phyloP scores from a whole-genome alignment of 2,888 invertebrate genomes.

The Branchipolynoe longqiensis region DNA sequence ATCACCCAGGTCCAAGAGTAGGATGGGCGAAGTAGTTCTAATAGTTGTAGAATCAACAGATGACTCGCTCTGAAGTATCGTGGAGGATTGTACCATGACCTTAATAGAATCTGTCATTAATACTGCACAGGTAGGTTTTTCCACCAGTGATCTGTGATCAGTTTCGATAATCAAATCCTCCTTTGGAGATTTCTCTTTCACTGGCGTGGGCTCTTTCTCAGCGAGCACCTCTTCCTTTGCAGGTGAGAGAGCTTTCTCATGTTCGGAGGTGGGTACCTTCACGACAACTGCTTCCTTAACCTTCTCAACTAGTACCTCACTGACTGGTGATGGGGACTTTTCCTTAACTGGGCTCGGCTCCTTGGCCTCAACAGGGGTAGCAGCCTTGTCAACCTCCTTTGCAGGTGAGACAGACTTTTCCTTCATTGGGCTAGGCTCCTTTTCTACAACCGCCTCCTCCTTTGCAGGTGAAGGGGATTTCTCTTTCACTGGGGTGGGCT shows the following conservation, averaged over 20 bases:
- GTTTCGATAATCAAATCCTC: not conserved
- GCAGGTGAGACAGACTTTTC: slow-evolving; percentile 3
- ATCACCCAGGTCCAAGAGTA: too few relatives aligned
- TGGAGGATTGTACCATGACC: too few relatives aligned
- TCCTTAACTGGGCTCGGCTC: slow-evolving; percentile 25
- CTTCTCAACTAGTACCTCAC: not conserved
- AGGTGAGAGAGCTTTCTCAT: slow-evolving; percentile 21
- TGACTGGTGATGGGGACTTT: slow-evolving; percentile 7
- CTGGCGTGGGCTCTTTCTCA: slow-evolving; percentile 35
- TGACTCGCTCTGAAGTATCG: too few relatives aligned
- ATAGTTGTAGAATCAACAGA: too few relatives aligned
- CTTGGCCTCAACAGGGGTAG: not conserved
- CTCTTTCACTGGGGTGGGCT: not conserved
- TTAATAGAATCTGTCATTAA: too few relatives aligned
- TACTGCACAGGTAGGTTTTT: not conserved
- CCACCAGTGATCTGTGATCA: too few relatives aligned
- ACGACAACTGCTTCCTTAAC: not conserved
- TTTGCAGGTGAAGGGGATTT: slow-evolving; percentile 2
- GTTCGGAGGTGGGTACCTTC: not conserved
- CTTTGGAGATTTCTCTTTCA: not conserved
- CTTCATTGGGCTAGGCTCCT: not conserved
- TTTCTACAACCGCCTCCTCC: not conserved
- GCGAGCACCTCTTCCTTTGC: not conserved
- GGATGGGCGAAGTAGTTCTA: too few relatives aligned
- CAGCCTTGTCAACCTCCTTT: slow-evolving; percentile 5